Evolutionary conservation across 2,113 vertebrate genomes (phyloP).

Genomic region (Chascanopsetta lugubris): DNA sequence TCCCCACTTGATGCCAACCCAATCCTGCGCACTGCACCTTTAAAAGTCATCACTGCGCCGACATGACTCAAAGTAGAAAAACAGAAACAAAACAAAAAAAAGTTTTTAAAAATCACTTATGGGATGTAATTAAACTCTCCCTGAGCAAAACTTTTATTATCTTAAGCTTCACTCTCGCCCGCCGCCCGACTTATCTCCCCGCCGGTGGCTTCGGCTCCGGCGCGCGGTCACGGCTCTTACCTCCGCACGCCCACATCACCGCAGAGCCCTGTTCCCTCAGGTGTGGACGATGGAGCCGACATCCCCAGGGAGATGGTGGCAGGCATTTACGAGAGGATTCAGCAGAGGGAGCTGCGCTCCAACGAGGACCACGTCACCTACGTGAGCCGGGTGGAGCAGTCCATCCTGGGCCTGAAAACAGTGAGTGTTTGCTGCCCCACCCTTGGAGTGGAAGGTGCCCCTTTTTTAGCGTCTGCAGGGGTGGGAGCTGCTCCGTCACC

Average conservation of each 20-base stretch:
- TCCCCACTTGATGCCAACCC: no score
- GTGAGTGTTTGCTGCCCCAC: no score
- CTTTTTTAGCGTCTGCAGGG: neutral
- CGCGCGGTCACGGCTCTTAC: neutral
- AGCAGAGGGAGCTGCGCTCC: conserved; percentile 95
- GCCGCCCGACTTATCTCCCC: neutral
- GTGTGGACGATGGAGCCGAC: conserved; percentile 96
- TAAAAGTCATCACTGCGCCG: no score
- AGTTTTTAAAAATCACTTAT: neutral
- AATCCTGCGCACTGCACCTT: no score
- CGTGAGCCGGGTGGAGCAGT: conserved; percentile 98
- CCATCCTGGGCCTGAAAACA: conserved; percentile 97
- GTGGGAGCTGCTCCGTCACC: conserved; percentile 38
- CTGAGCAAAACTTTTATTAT: neutral
- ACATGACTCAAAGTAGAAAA: no score
- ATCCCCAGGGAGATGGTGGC: conserved; percentile 96
- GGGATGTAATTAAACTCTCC: neutral
- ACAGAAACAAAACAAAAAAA: no score
- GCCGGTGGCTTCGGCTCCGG: neutral
- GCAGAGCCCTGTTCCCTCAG: conserved; percentile 69
- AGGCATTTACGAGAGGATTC: conserved; percentile 97
- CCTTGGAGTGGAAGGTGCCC: no score
- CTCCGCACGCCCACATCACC: neutral
- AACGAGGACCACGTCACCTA: conserved; percentile 99
- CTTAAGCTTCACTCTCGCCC: neutral